Conservation (phyloP, 1,140 invertebrate genomes). For the Caerostris darwini region DNA sequence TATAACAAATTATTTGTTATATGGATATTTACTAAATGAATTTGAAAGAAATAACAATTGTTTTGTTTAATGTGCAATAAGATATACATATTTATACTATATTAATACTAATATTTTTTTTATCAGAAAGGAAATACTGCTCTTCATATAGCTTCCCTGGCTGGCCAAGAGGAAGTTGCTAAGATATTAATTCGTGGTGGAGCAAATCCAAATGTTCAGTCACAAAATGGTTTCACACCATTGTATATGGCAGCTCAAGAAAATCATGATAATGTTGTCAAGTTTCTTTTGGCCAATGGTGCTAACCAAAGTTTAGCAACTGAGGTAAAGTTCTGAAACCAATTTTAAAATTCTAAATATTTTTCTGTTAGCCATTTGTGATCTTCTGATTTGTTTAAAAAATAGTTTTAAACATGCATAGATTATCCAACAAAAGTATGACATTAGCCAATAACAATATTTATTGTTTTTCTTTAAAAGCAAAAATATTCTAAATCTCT, state of each 20-base stretch:
- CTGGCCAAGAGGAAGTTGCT: constrained; percentile 98
- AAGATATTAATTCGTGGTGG: constrained; percentile 93
- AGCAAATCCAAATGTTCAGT: constrained; percentile 98
- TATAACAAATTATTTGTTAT: too few species aligned
- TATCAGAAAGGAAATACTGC: constrained; percentile 97
- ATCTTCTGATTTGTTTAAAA: too few species aligned
- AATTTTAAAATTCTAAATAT: too few species aligned
- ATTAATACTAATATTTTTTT: background rate
- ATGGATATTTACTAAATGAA: too few species aligned
- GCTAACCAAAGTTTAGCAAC: constrained; percentile 99
- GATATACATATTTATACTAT: background rate
- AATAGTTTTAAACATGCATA: too few species aligned
- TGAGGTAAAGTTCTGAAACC: constrained; percentile 83
- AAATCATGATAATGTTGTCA: constrained; percentile 98
- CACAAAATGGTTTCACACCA: constrained; percentile 99
- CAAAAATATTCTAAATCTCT: too few species aligned
- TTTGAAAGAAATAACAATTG: too few species aligned
- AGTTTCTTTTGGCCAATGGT: constrained; percentile 94
- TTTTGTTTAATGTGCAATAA: background rate
- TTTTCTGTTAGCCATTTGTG: too few species aligned
- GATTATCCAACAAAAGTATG: too few species aligned
- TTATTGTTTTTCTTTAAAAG: too few species aligned
- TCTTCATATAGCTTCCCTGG: constrained; percentile 98
- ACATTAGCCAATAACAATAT: too few species aligned
- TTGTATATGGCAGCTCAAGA: constrained; percentile 99